Evolutionary conservation across 2,888 invertebrate genomes (phyloP), one percentile per base, ranked within the genome.

Genomic region (Melanostoma mellinum): DNA sequence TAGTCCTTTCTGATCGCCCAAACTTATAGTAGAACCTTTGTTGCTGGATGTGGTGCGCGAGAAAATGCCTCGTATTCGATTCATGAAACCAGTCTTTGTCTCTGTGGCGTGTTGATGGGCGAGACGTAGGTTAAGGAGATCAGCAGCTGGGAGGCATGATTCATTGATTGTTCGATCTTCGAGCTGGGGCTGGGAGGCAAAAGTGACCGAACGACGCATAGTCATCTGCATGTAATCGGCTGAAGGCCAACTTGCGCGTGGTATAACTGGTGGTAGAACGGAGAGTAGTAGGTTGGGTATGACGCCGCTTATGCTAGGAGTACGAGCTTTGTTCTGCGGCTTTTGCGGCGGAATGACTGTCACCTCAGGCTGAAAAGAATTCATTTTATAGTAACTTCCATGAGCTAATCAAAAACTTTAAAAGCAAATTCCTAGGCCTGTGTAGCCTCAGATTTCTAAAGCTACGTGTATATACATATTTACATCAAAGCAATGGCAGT

Each of bases 191-290:
- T 94, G 94, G 0, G 94, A 94, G 87, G 94, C 94, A 87, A 94
- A 94, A 71, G 93, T 94, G 74, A 94, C 93, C 1, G 94, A 94
- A 86, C 93, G 93, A 20, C 94, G 89, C 92, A 92, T 92, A 0
- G 93, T 93, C 65, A 91, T 88, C 76, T 93, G 92, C 89, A 92
- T 93, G 53, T 93, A 93, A 87, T 95, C 94, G 0, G 95, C 94
- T 8, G 95, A 95, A 0, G 95, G 95, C 95, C 95, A 95, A 89
- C 95, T 95, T 4, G 95, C 95, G 50, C 95, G 92, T 0, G 95
- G 95, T 68, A 95, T 95, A 63, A 95, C 95, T 1, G 95, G 95
- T 0, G 95, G 95, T 0, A 95, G 91, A 5, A 95, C 95, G 20
- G 95, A 95, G 2, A 95, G 93, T 38, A 95, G 90, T 6, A 95